phyloP scores from a whole-genome alignment of 2,888 invertebrate species.

The Incurvaria masculella region DNA sequence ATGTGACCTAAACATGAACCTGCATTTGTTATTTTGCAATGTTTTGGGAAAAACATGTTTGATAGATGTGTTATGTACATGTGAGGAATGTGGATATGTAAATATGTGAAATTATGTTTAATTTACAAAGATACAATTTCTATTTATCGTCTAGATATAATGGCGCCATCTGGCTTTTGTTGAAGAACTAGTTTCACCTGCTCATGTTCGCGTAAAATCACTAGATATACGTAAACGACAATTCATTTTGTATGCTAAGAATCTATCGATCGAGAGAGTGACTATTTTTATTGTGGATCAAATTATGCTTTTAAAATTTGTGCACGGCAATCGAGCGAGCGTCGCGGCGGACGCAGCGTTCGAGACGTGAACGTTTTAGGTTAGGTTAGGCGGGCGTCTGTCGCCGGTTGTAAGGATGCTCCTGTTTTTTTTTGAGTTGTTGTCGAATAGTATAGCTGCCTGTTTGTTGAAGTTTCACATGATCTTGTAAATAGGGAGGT shows the following conservation, averaged over 20 bases:
- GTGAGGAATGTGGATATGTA: too few species aligned
- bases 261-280: neutral
- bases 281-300: neutral
- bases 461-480: neutral
- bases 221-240: neutral
- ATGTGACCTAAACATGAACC: too few species aligned
- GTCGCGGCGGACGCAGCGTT: too few species aligned
- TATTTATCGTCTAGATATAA: too few species aligned
- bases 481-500: neutral
- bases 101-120: too few species aligned
- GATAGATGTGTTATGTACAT: too few species aligned
- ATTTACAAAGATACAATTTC: too few species aligned
- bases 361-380: neutral
- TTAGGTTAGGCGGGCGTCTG: neutral
- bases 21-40: too few species aligned
- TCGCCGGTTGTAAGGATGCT: neutral
- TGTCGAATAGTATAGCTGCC: neutral
- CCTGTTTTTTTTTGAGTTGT: neutral
- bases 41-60: too few species aligned
- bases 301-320: neutral
- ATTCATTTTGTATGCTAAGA: neutral
- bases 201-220: neutral
- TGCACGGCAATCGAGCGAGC: too few species aligned
- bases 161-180: too few species aligned
- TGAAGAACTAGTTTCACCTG: too few species aligned